A percentile compares a stretch with the other conserved stretches of the same genome.
These are phyloP conservation scores for Gerris lacustris DNA, from an alignment of 2,888 invertebrate genomes.

Conservation along the genomic window DNA sequence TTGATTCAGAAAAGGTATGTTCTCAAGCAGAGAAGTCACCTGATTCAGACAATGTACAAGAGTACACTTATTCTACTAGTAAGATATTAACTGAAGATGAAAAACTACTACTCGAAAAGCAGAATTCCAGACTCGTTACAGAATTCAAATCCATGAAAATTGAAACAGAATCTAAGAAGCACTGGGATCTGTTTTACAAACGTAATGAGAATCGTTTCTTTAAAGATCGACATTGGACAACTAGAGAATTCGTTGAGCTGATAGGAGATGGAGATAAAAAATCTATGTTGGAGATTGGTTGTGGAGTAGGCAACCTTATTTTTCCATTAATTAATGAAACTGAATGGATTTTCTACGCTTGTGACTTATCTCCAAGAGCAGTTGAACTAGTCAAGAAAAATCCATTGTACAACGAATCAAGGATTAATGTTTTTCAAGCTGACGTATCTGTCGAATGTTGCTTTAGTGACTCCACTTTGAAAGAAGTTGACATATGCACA, in stretches of 20 bases:
- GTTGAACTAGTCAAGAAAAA: conserved; percentile 65
- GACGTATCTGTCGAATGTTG: conserved; percentile 52
- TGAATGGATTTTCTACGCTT: conserved; percentile 64
- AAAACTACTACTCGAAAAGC: conserved; percentile 48
- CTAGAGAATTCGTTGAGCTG: conserved; percentile 80
- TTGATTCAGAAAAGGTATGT: too few relatives aligned
- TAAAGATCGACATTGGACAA: conserved; percentile 93
- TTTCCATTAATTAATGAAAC: conserved; percentile 79
- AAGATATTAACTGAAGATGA: conserved; percentile 50
- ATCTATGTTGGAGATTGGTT: conserved; percentile 70
- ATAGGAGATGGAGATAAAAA: conserved; percentile 38
- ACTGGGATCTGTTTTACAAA: conserved; percentile 96
- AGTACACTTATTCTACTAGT: conserved; percentile 12
- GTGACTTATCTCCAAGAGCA: conserved; percentile 87
- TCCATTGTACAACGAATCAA: conserved; percentile 49
- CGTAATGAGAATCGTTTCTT: conserved; percentile 87
- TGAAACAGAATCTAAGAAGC: conserved; percentile 69
- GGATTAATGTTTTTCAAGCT: conserved; percentile 66
- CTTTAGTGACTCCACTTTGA: not conserved
- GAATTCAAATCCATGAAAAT: conserved; percentile 62
- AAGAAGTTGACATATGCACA: conserved; percentile 64
- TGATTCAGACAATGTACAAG: not conserved
- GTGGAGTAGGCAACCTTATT: conserved; percentile 94
- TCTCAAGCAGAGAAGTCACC: too few relatives aligned
- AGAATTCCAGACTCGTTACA: conserved; percentile 56